Evolutionary conservation across 2,888 invertebrate genomes (phyloP), one percentile per base, ranked within the genome.

Genomic region (Mythimna albipuncta): DNA sequence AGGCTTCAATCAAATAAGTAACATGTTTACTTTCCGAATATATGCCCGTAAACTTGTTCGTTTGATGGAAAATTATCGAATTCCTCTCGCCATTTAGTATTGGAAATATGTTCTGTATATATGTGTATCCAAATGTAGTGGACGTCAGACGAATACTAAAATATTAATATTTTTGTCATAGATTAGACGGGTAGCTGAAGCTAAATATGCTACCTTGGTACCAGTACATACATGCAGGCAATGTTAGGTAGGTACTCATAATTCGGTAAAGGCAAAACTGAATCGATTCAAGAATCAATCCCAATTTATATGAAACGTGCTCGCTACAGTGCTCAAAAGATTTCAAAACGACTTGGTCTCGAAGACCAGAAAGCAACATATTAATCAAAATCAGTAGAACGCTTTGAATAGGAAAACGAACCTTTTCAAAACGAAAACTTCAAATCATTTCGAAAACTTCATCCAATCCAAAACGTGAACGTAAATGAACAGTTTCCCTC

Each of bases 1-100:
- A 69, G 59, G 72, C 64, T 75, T 77, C 81, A 74, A 81, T 82
- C 82, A 65, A 72, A 84, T 79, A 82, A 65, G 82, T 77, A 71
- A 79, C 64, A 64, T 75, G 57, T 67, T 67, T 78, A 75, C 73
- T 71, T 72, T 54, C 44, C 64, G 64, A 81, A 84, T 78, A 79
- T 76, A 72, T 69, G 32, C 54, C 21, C 64, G 64, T 69, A 70
- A 79, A 82, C 61, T 76, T 57, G 26, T 77, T 58, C 71, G 59
- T 57, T 44, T 55, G 50, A 62, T 72, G 21, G 55, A 72, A 69
- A 81, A 72, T 68, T 72, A 81, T 76, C 69, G 41, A 63, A 66
- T 59, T 47, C 21, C 47, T 50, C 16, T 41, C 57, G 19, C 35
- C 61, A 68, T 62, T 16, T 64, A 38, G 38, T 68, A 58, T 64